Conservation (phyloP, 2,113 vertebrate genomes). For the Callospermophilus lateralis region DNA sequence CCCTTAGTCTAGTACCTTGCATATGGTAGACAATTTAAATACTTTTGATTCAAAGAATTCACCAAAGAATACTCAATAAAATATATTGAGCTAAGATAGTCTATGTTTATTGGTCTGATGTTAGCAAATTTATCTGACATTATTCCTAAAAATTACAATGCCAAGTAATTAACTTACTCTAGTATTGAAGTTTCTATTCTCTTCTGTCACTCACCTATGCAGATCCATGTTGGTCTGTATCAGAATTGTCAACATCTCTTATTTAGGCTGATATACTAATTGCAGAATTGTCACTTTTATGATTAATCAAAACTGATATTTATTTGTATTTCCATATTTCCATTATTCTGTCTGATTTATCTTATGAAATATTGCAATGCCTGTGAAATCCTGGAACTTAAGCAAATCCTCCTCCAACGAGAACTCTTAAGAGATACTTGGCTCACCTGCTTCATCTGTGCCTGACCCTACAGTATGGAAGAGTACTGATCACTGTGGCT, state of each 20-base stretch:
- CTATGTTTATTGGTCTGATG: neutral
- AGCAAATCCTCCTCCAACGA: neutral
- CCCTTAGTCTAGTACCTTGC: neutral
- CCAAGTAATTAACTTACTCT: neutral
- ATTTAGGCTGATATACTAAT: neutral
- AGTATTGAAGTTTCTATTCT: neutral
- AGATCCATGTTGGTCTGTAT: neutral
- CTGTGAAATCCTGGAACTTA: neutral
- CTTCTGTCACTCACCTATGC: neutral
- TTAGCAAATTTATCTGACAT: neutral
- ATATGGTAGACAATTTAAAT: neutral
- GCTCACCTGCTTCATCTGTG: neutral
- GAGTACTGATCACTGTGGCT: neutral
- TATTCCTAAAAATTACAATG: neutral
- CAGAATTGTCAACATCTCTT: neutral
- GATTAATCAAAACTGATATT: constrained; percentile 7
- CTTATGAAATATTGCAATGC: neutral
- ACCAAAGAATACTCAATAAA: neutral
- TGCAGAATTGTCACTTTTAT: neutral
- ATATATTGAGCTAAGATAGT: neutral
- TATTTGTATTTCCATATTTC: neutral
- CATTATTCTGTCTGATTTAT: neutral
- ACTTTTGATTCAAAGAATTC: neutral
- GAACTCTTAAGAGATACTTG: neutral
- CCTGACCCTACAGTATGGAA: rapidly evolving